Percentiles rank a stretch among this genome's conserved stretches.
These are phyloP conservation scores for Anthoptus insignis DNA, from an alignment of 2,888 invertebrate genomes.

Conservation along the genomic window DNA sequence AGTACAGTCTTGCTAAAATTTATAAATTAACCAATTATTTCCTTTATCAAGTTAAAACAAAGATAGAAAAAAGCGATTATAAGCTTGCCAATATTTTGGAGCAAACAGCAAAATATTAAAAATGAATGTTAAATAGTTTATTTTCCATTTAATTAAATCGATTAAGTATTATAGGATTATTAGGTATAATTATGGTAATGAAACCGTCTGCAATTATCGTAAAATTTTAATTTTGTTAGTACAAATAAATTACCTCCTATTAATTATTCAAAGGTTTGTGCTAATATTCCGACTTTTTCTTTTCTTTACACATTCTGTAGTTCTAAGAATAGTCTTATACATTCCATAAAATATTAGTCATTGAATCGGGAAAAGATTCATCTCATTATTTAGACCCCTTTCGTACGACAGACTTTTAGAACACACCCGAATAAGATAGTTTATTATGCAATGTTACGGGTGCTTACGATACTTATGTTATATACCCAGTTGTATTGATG, in stretches of 20 bases:
- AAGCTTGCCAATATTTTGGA: no score
- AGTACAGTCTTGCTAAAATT: no score
- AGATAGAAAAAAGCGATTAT: no score
- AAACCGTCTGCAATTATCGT: background rate
- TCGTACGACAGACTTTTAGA: background rate
- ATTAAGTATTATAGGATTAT: conserved; percentile 4
- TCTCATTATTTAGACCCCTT: background rate
- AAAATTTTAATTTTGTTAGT: background rate
- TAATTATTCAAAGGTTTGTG: background rate
- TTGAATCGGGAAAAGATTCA: background rate
- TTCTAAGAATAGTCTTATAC: conserved; percentile 57
- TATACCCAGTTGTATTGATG: no score
- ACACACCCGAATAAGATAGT: no score
- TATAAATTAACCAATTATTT: no score
- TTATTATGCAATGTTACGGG: no score
- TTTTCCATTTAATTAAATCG: no score
- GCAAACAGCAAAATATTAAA: no score
- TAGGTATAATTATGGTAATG: conserved; percentile 1
- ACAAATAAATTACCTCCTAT: background rate
- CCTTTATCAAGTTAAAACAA: no score
- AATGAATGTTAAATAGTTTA: no score
- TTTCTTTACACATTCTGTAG: conserved; percentile 19
- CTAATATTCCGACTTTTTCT: background rate
- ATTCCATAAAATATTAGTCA: conserved; percentile 57
- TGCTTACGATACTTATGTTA: no score